Conservation (phyloP, 2,888 invertebrate species). For the Pyrrhopygopsis socrates region DNA sequence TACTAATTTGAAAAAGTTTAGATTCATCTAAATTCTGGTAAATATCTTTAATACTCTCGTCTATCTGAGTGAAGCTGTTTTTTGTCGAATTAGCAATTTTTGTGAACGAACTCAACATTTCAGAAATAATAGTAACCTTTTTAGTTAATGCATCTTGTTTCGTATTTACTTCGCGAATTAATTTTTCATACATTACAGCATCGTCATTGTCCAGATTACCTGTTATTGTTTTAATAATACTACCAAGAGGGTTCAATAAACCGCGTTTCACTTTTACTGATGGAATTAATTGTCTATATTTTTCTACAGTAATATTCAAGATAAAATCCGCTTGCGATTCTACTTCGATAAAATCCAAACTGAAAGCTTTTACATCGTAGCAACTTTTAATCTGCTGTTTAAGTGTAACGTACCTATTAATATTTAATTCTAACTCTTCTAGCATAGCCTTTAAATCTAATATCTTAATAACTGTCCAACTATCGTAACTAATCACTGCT, state of each 20-base stretch:
- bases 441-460: slow-evolving; percentile 63
- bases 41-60: slow-evolving; percentile 43
- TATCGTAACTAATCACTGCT: neutral
- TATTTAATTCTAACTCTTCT: slow-evolving; percentile 69
- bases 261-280: slow-evolving; percentile 55
- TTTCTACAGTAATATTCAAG: slow-evolving; percentile 46
- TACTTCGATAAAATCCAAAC: slow-evolving; percentile 45
- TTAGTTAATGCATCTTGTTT: slow-evolving; percentile 57
- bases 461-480: slow-evolving; percentile 59
- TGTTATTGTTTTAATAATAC: slow-evolving; percentile 78
- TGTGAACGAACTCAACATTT: slow-evolving; percentile 53
- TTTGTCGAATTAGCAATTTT: slow-evolving; percentile 47
- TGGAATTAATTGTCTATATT: slow-evolving; percentile 1
- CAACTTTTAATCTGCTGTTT: slow-evolving; percentile 23
- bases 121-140: slow-evolving; percentile 65
- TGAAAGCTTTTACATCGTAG: neutral
- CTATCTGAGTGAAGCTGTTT: neutral
- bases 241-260: slow-evolving; percentile 63
- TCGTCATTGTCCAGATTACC: slow-evolving; percentile 83
- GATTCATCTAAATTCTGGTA: neutral
- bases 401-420: slow-evolving; percentile 44
- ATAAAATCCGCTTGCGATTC: slow-evolving; percentile 58
- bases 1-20: slow-evolving; percentile 15
- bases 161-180: slow-evolving; percentile 63
- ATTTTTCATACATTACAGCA: slow-evolving; percentile 68